A percentile compares a stretch with the other conserved stretches of the same genome.
phyloP scores from a whole-genome alignment of 2,797 vertebrate genomes.

The Choloepus didactylus region DNA sequence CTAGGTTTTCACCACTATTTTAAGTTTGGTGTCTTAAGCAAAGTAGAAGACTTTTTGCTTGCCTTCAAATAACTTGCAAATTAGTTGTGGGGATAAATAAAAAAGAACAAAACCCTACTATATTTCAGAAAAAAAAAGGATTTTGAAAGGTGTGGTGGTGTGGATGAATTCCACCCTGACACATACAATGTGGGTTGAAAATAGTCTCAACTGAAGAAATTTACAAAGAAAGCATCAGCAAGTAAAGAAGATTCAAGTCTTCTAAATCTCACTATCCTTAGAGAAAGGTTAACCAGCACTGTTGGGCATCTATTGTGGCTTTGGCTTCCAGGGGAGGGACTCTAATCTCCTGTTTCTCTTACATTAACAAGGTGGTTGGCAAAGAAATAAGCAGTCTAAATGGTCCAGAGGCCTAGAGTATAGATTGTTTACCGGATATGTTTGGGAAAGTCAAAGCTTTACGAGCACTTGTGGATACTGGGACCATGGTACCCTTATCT shows the following conservation, averaged over 20 bases:
- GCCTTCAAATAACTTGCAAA: not conserved
- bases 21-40: not conserved
- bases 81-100: not conserved
- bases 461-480: not conserved
- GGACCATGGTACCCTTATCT: not conserved
- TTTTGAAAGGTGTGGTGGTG: not conserved
- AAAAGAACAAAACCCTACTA: not conserved
- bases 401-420: not conserved
- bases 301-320: not conserved
- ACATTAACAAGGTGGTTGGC: not conserved
- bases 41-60: not conserved
- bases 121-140: not conserved
- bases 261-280: not conserved
- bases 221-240: not conserved
- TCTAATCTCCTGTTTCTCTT: not conserved
- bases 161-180: not conserved
- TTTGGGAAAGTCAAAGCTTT: not conserved
- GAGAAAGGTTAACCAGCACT: not conserved
- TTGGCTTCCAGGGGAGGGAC: not conserved
- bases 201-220: not conserved
- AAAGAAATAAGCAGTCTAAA: not conserved
- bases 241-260: not conserved
- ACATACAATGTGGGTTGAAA: not conserved
- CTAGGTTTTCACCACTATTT: not conserved
- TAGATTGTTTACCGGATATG: not conserved